Base-by-base conservation (phyloP, 1,140 invertebrate genomes). In the Sycobia sp. region DNA sequence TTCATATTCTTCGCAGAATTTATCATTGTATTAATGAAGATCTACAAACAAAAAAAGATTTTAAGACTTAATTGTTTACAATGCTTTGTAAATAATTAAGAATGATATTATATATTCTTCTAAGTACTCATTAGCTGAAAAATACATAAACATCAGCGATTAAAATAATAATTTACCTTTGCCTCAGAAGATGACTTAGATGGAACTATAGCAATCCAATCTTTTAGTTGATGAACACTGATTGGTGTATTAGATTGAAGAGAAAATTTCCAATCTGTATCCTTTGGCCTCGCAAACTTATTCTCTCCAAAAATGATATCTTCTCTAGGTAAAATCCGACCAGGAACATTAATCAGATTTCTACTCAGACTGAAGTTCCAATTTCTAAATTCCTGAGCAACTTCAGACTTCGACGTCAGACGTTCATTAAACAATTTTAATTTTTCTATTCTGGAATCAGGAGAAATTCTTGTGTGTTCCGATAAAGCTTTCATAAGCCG, bases 401-500 rank as follows among this genome's bases (percentile, higher is more conserved):
- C 83, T 23, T 84, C 76, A 1, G 71, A 72, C 1, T 81, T 84
- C 5, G 66, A 70, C 2, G 76, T 76, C 4, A 91, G 71, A 0
- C 88, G 78, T 4, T 69, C 65, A 57, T 87, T 87, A 64, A 91
- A 91, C 0, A 65, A 39, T 0, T 83, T 47, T n/a, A 91, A 73
- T 67, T 86, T 87, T 1, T 85, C 70, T 2, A 90, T 87, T 18
- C 90, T 78, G 3, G 69, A 67, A 3, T 75, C 72, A 0, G 90
- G 88, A n/a, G 77, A 78, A 14, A 91, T 79, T n/a, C 89, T 83
- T 0, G 90, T 92, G 67, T 89, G 81, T 0, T 77, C 70, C 0
- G 84, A 78, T 46, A 92, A 75, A 0, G 84, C 77, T 16, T 76
- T 73, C 90, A 91, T 92, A 0, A 91, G 75, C 43, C 66, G 72